A percentile compares a stretch with the other conserved stretches of the same genome.
phyloP scores from a whole-genome alignment of 2,113 vertebrate species.

The Rhea pennata region DNA sequence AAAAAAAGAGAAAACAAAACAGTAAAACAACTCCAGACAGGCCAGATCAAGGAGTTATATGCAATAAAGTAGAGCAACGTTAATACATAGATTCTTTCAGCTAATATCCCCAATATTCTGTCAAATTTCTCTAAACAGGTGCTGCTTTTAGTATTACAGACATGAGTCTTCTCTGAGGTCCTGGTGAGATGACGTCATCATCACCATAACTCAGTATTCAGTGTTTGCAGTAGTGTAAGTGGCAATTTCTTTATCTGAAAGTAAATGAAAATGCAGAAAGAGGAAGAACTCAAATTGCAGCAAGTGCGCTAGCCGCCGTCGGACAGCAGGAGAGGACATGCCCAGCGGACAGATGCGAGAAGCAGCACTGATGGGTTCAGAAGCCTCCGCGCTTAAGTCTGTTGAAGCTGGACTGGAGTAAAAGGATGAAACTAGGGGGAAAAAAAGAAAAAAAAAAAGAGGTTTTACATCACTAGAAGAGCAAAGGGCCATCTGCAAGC shows the following conservation, averaged over 20 bases:
- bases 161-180: background rate
- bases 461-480: background rate
- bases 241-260: background rate
- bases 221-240: background rate
- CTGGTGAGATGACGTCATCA: background rate
- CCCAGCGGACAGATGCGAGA: background rate
- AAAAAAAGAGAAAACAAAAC: background rate
- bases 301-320: too few relatives aligned
- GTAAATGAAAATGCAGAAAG: background rate
- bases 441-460: background rate
- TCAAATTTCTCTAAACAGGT: background rate
- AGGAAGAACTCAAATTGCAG: background rate
- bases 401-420: background rate
- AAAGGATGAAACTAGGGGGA: background rate
- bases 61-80: background rate
- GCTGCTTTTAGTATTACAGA: background rate
- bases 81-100: background rate
- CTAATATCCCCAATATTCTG: background rate
- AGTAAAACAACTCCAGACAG: background rate
- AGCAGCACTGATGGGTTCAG: background rate
- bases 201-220: background rate
- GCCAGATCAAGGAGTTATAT: background rate
- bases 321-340: background rate
- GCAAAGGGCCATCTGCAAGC: accelerated
- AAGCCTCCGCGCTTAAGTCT: background rate